A percentile compares a stretch with the other conserved stretches of the same genome.
These are phyloP conservation scores for Arothron firmamentum DNA, from an alignment of 2,113 vertebrate genomes.

Conservation along the genomic window DNA sequence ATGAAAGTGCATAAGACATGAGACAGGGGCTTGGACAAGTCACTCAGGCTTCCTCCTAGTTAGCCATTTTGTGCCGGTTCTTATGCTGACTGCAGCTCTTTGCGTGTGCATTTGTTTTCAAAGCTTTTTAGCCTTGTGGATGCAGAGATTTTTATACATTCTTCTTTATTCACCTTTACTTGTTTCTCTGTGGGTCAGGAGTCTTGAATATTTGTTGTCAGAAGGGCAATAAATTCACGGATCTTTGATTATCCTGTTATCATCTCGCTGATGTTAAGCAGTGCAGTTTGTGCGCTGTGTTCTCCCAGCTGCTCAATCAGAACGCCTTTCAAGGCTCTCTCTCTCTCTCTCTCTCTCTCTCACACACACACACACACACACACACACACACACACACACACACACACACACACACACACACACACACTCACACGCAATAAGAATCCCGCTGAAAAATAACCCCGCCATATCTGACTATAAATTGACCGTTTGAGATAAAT, in stretches of 20 bases:
- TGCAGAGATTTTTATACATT: background rate
- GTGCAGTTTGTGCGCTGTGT: constrained; percentile 49
- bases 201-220: constrained; percentile 38
- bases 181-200: constrained; percentile 10
- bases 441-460: constrained; percentile 44
- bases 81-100: constrained; percentile 54
- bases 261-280: constrained; percentile 38
- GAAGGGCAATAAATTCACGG: constrained; percentile 44
- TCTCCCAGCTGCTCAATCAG: constrained; percentile 28
- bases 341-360: too few species aligned
- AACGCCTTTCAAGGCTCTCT: constrained; percentile 28
- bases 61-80: constrained; percentile 44
- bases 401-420: background rate
- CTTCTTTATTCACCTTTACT: constrained; percentile 6
- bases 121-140: constrained; percentile 2
- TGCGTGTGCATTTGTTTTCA: constrained; percentile 33
- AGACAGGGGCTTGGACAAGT: constrained; percentile 63
- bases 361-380: background rate
- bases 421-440: constrained; percentile 10
- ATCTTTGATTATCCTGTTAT: constrained; percentile 54
- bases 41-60: constrained; percentile 59
- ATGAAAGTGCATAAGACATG: constrained; percentile 80
- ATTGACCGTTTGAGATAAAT: constrained; percentile 45
- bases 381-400: background rate
- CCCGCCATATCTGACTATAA: constrained; percentile 43